Base-by-base conservation (phyloP, 2,797 vertebrate genomes). In the Syngnathus acus region DNA sequence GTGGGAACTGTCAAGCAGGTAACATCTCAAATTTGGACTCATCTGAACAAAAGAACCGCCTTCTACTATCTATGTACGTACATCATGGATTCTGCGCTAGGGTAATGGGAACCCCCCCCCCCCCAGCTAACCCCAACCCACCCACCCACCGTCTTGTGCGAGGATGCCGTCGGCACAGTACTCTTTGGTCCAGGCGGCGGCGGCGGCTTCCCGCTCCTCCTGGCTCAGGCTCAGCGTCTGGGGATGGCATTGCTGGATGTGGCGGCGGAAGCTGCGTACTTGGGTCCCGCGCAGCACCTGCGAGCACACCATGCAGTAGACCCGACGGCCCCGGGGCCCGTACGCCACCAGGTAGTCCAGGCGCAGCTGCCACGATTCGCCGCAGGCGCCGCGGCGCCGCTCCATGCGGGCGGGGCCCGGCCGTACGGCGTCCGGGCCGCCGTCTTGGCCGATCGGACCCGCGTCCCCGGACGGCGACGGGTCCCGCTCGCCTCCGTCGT, bases 261-360 rank as follows among this genome's bases (percentile, higher is more conserved):
- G 95, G 53, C 90, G 87, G 65, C 93, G 90, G 88, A 96, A 92
- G 84, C 92, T 91, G 86, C 93, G 93, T 65, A 93, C 93, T 82
- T 93, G 92, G 72, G 92, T 91, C 58, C 93, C 89, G 4, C 89
- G 88, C 73, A 97, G 84, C 40, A 91, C 81, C 77, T 93, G 91
- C 72, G 93, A 94, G 70, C 95, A 97, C 74, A 93, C 94, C 94
- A 95, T 92, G 83, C 94, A 96, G 85, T 90, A 93, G 17, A 91
- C 90, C 21, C 93, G 92, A 10, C 86, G 91, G 47, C 91, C 90
- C 71, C 86, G 82, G 5, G 93, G 92, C 57, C 93, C 93, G 40
- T 93, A 92, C 39, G 94, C 93, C 88, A 97, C 89, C 77, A 97
- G 84, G 83, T 94, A 95, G 82, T 96, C 94, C 2, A 93, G 89